Evolutionary conservation across 2,113 vertebrate species (phyloP), one percentile per base, ranked within the genome.

Genomic region (Hippocampus abdominalis): DNA sequence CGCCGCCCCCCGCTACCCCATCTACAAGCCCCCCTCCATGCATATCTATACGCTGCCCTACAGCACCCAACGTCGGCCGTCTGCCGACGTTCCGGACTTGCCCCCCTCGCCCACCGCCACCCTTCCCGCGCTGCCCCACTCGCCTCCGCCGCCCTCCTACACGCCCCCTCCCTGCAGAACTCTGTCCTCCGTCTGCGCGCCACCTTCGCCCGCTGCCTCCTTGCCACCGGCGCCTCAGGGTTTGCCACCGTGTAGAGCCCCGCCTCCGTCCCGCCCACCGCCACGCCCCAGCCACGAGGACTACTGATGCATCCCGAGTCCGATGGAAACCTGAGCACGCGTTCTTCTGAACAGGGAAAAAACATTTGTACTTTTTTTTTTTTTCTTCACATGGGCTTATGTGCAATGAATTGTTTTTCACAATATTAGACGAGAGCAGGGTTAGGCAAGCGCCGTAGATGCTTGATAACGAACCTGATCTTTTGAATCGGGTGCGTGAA

Each of bases 221-320:
- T 71, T 93, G n/a, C 90, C 91, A 0, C 91, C 92, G 10, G 90
- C 90, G 2, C 93, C 93, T 27, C 86, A 92, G 25, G 92, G 89
- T 0, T 92, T 91, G 0, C 91, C 94, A 4, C 92, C 92, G 0
- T 91, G 81, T 32, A 90, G 95, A 86, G 95, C 94, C 0, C 96
- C 95, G 1, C 96, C 95, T 20, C 95, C 95, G 0, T 93, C 94
- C 27, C 91, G 94, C 7, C 95, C 93, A 48, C 96, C 95, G 2
- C 95, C 96, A 7, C 93, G 93, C 15, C 96, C 95, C 53, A 89
- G 89, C 27, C 83, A 92, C 0, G 89, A 91, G 21, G 44, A 48
- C 46, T 11, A 61, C 70, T 71, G 62, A 73, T 64, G 70, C 65
- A 32, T 56, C 27, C 57, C 27, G 15, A 59, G 57, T 59, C 27